Base-by-base conservation (phyloP, 2,888 invertebrate species). In the Rhopalosiphum nymphaeae region DNA sequence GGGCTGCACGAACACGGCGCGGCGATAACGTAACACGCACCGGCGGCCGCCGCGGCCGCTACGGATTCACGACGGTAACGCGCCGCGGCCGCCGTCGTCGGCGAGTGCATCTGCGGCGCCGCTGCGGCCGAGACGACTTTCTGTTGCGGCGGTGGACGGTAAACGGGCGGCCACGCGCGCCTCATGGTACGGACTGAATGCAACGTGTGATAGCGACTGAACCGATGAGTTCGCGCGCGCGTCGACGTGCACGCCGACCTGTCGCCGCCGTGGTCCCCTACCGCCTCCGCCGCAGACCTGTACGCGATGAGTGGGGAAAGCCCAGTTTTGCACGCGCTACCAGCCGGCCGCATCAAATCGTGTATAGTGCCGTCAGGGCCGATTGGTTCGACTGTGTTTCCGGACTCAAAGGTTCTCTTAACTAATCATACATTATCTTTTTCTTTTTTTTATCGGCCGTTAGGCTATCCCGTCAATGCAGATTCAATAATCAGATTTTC, bases 111-210 rank as follows among this genome's bases (percentile, higher is more conserved):
- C 89, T 78, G 87, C 88, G 87, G 94, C 92, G n/a, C 94, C 67
- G 88, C 95, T 95, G 95, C 98, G 97, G 95, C 98, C 98, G 92
- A 42, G 42, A 92, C 67, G 87, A 88, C 87, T 61, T 78, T 87
- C 44, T 78, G 86, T 44, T 86, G 88, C 29, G 61, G 49, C 67
- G 57, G 57, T 96, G 4, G 97, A 97, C 94, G 97, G 97, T 36
- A 97, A 97, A 89, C 97, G 96, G 91, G 93, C 29, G 96, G 96
- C 95, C 97, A 97, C 46, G 97, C 97, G 95, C 97, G 97, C 95
- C 96, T 96, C 92, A 95, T 93, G n/a, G 96, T 94, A 93, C 95
- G 95, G 67, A 95, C 95, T 89, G 84, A 78, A 36, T 21, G 78
- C 36, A 21, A 36, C 21, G 53, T 36, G 36, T 21, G 36, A 78